phyloP scores from a whole-genome alignment of 2,797 vertebrate species.

The Cirrhinus molitorella region DNA sequence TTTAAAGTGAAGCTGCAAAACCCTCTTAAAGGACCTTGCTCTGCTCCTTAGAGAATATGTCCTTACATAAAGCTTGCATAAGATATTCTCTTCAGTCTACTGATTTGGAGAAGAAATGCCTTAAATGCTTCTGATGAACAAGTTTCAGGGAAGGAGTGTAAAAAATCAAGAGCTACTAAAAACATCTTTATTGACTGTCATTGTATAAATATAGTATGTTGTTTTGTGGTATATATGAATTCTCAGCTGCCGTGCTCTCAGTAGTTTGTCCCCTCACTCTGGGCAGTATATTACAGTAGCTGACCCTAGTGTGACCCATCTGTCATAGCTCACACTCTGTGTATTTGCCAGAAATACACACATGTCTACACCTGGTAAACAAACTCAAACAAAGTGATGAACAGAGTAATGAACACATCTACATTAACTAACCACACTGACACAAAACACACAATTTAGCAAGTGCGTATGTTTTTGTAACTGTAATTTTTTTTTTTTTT shows the following conservation, averaged over 20 bases:
- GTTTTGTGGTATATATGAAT: too few relatives aligned
- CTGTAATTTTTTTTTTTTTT: neutral
- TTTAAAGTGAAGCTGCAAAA: constrained; percentile 25
- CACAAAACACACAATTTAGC: neutral
- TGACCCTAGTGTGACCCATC: constrained; percentile 8
- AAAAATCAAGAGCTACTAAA: constrained; percentile 7
- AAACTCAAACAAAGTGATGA: neutral
- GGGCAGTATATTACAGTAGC: constrained; percentile 2
- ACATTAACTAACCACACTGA: too few relatives aligned
- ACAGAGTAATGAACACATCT: neutral
- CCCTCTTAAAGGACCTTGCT: neutral
- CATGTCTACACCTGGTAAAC: constrained; percentile 4
- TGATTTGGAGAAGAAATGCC: constrained; percentile 28
- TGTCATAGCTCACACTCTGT: neutral
- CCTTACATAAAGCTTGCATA: constrained; percentile 57
- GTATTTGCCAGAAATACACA: neutral
- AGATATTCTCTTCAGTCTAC: constrained; percentile 35
- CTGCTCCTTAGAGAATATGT: constrained; percentile 7
- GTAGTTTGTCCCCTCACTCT: neutral
- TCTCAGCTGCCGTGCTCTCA: constrained; percentile 26
- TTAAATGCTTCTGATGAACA: constrained; percentile 20
- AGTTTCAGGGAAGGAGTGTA: constrained; percentile 16
- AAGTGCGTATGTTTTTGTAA: neutral
- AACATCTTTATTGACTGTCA: neutral
- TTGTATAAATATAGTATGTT: too few relatives aligned